Base-by-base conservation (phyloP, 2,797 vertebrate species). In the Anguilla obscura region DNA sequence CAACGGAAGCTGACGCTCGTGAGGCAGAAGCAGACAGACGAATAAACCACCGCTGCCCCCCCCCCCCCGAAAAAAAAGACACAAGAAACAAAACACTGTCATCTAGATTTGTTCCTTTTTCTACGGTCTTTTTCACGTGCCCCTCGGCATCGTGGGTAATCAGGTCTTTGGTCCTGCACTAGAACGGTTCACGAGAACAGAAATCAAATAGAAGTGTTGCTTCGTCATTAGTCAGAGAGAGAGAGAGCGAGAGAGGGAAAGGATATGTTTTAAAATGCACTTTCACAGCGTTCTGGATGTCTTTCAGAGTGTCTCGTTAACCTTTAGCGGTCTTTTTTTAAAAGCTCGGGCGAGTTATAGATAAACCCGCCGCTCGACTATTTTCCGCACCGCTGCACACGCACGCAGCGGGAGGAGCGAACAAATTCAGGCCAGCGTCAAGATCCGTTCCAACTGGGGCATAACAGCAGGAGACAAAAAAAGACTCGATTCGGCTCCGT, bases 1-100 rank as follows among this genome's bases (percentile, higher is more conserved):
- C 90, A 99, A 99, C 79, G 97, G 98, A 93, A 99, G 98, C 96
- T 99, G 98, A 97, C 96, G 92, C 94, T 94, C 86, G 89, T 92
- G 88, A 92, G 92, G 89, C 60, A 24, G 18, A 50, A 45, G 9
- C 6, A 58, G 7, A 9, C 40, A 82, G 5, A 18, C 30, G 45
- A 50, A 40, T 24, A 86, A 82, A 54, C 71, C 83, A 1, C 24
- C 60, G 27, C 71, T 18, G 83, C 79, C 58, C 1, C n/a, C 71
- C 66, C 86, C 60, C 86, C 80, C 79, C 63, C 50, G 0, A 60
- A 69, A 36, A 2, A 7, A 45, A 54, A 60, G 27, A 76, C 50
- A 36, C 33, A 1, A 36, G 2, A 48, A 48, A 8, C 21, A 24
- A 82, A 50, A 82, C 45, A 79, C 52, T 12, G 27, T 45, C 86